Conservation (phyloP, 2,888 invertebrate species). For the Drosophila engyochracea region DNA sequence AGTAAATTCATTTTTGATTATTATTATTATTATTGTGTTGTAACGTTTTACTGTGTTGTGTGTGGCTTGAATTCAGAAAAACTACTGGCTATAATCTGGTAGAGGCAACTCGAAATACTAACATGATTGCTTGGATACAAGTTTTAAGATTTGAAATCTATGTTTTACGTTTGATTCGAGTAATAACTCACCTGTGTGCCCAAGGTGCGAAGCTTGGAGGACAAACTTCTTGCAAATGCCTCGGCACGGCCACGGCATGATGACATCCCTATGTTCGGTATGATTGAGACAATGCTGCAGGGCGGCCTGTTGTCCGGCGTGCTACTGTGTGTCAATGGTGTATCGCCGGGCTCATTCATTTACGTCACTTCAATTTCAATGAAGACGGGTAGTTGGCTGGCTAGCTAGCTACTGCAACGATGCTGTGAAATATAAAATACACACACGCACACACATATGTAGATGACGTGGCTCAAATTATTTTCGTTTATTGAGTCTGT, state of each 20-base stretch:
- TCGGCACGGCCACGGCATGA: conserved; percentile 93
- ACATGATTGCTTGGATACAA: conserved; percentile 14
- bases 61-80: not conserved
- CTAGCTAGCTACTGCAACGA: conserved; percentile 56
- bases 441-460: conserved; percentile 1
- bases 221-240: conserved; percentile 92
- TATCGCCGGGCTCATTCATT: conserved; percentile 85
- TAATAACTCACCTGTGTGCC: conserved; percentile 86
- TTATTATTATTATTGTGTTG: not conserved
- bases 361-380: conserved; percentile 71
- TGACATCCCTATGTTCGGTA: conserved; percentile 89
- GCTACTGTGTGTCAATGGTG: conserved; percentile 82
- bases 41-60: not conserved
- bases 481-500: conserved; percentile 42
- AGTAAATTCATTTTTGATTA: conserved; percentile 39
- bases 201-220: conserved; percentile 90
- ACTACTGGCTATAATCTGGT: not conserved
- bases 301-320: conserved; percentile 86
- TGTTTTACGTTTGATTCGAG: not conserved
- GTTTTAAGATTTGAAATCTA: not conserved
- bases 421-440: conserved; percentile 47
- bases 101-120: not conserved
- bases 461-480: conserved; percentile 38
- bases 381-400: conserved; percentile 30
- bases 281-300: conserved; percentile 89